Evolutionary conservation across 2,113 vertebrate genomes (phyloP), one percentile per base, ranked within the genome.

Genomic region (Cephalophus harveyi): DNA sequence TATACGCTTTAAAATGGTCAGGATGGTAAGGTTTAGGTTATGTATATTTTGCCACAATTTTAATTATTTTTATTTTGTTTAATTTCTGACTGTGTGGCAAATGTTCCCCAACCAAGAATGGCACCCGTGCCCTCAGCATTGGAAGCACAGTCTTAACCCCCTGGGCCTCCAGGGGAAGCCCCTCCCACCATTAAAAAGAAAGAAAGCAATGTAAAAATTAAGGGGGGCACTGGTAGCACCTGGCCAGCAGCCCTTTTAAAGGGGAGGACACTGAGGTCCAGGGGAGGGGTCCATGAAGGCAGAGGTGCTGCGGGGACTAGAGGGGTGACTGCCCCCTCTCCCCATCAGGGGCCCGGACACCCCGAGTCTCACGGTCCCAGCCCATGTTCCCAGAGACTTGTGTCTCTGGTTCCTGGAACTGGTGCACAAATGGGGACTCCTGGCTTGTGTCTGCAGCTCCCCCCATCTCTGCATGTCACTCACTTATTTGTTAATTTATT

Each of bases 361-460:
- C 7, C 1, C 0, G 12, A n/a, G 12, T 46, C 55, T 14, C 12
- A 8, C 15, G 2, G n/a, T 55, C 23, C 36, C 25, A 57, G 76
- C 27, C 15, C 27, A 1, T 12, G 25, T n/a, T 52, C 83, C 83
- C 27, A 11, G 64, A 60, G 28, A 43, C 74, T 54, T 74, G 48
- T 81, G 83, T 19, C 27, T 13, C n/a, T 4, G 40, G 76, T 30
- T 82, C 36, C n/a, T 33, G 1, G 7, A 30, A 33, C 8, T 57
- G 52, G 36, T 81, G 21, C 16, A 43, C 27, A 30, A 23, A 40
- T 30, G 11, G 12, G 30, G 7, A 71, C 16, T 78, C 82, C 79
- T 5, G 43, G 40, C 52, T 60, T 74, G 19, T 21, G 5, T 46
- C 25, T 79, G 87, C 1, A 28, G 60, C 43, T 46, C 23, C 50